phyloP scores from a whole-genome alignment of 2,888 invertebrate species.

The Pristionchus mayeri region DNA sequence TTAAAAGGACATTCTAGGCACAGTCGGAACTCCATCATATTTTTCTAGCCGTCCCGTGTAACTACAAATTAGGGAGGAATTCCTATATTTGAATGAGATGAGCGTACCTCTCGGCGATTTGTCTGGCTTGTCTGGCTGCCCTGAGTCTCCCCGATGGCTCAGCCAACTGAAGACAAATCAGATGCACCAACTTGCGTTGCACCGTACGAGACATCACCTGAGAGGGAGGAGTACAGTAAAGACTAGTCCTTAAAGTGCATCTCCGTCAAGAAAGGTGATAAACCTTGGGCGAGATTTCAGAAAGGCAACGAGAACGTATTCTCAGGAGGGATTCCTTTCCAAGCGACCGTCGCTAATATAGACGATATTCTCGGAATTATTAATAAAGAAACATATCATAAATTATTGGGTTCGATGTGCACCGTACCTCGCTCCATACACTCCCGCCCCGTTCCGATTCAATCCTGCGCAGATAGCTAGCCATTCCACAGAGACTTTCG shows the following conservation, averaged over 20 bases:
- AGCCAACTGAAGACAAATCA: constrained; percentile 92
- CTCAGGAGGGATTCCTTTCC: too few species aligned
- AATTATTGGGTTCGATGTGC: neutral
- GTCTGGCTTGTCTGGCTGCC: constrained; percentile 84
- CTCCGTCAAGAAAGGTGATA: too few species aligned
- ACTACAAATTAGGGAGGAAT: too few species aligned
- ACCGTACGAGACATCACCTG: constrained; percentile 87
- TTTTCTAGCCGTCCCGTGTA: too few species aligned
- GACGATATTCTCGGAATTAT: neutral
- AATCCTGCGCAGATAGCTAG: constrained; percentile 85
- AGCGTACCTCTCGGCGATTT: constrained; percentile 90
- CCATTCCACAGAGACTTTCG: constrained; percentile 89
- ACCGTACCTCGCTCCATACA: constrained; percentile 65
- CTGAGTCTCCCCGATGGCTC: constrained; percentile 85
- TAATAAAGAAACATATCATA: neutral
- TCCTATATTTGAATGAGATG: too few species aligned
- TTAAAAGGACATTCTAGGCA: too few species aligned
- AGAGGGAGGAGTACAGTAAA: neutral
- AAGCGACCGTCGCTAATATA: too few species aligned
- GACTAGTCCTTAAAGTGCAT: too few species aligned
- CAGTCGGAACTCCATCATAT: too few species aligned
- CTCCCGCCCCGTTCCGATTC: constrained; percentile 71
- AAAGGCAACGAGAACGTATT: too few species aligned
- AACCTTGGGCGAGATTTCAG: too few species aligned
- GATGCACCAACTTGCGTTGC: constrained; percentile 93